Conservation (phyloP, 2,797 vertebrate species). For the Tenualosa ilisha region DNA sequence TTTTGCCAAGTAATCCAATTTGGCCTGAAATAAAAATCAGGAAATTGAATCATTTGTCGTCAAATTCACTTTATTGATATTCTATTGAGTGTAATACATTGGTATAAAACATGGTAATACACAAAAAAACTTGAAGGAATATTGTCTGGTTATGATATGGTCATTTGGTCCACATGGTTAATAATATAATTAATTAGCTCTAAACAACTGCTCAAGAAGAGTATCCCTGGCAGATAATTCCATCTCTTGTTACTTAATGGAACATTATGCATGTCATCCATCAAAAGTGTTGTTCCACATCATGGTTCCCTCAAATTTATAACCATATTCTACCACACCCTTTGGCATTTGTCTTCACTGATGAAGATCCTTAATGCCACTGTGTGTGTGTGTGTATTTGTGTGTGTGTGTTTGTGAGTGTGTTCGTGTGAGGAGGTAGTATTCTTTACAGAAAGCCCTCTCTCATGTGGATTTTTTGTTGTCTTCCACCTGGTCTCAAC, state of each 20-base stretch:
- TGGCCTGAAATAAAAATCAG: not conserved
- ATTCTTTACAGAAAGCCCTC: not conserved
- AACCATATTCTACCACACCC: not conserved
- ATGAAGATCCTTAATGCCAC: not conserved
- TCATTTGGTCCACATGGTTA: not conserved
- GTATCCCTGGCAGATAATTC: not conserved
- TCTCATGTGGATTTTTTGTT: not conserved
- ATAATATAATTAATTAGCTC: not conserved
- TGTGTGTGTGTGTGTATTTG: not conserved
- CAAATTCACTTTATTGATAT: constrained; percentile 2
- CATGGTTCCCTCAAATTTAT: not conserved
- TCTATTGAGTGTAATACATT: not conserved
- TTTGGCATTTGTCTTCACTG: not conserved
- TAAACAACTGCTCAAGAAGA: not conserved
- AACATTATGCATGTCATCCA: not conserved
- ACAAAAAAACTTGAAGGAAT: constrained; percentile 21
- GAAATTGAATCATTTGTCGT: not conserved
- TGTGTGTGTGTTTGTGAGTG: constrained; percentile 5
- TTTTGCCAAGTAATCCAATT: too few relatives aligned
- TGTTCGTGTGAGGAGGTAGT: not conserved
- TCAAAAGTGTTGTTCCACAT: not conserved
- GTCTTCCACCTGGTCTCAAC: not conserved
- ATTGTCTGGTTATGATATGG: not conserved
- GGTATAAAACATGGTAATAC: constrained; percentile 11
- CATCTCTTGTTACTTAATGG: not conserved